Evolutionary conservation across 2,888 invertebrate species (phyloP), one percentile per base, ranked within the genome.

Genomic region (Drosophila phalerata): DNA sequence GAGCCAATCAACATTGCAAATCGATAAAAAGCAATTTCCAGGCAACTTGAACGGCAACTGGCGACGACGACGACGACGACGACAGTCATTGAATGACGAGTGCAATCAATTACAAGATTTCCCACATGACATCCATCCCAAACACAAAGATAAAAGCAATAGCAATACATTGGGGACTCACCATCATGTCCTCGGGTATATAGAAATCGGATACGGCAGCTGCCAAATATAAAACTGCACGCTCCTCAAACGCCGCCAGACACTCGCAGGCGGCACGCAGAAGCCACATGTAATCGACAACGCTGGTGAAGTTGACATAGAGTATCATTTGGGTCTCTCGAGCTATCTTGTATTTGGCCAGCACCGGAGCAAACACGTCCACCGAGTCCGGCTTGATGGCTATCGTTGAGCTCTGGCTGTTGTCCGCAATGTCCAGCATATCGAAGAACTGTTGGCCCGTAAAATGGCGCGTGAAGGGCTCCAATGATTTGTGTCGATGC

Each of bases 171-270:
- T 28, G 25, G 22, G 38, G 30, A 85, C 91, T 94, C 93, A 98
- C 98, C 96, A 99, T 96, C 94, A 97, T 94, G 91, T 96, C 96
- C 79, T 96, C 95, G 48, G 99, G 99, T 92, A 99, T 95, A 93
- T 99, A 99, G 94, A 99, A 99, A 93, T 99, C 99, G 0, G 99
- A 98, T 0, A 99, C 99, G 4, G 99, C 99, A 1, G 99, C 99
- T 17, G 99, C 99, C 60, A 99, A 94, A 92, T 98, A 99, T n/a
- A 99, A 93, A 83, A 98, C 92, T 0, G 97, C 97, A 32, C 94
- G 93, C 0, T 94, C 92, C 8, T 96, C 96, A 51, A 96, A 93
- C 47, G 93, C 92, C 11, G 95, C 94, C 68, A 99, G 93, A 76
- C 95, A 95, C 92, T 96, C 96, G 88, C 97, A 96, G 19, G 96